A percentile compares a stretch with the other conserved stretches of the same genome.
Evolutionary conservation across 2,888 invertebrate species (phyloP).

Genomic region (Theodoxus fluviatilis): DNA sequence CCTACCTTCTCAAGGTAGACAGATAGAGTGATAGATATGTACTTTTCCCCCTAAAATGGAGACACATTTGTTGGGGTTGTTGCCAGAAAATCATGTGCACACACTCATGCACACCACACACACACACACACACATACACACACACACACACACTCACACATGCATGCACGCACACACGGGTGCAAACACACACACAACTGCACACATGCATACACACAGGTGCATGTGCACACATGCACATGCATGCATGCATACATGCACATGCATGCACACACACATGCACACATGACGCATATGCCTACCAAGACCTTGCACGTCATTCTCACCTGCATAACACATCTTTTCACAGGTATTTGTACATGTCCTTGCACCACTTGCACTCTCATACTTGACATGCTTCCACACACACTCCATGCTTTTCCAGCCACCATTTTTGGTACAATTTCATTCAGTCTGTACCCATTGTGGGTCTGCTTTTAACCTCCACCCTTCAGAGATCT

Average conservation of each 20-base stretch:
- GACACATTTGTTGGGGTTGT: too few species aligned
- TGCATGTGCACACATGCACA: not conserved
- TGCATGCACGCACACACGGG: not conserved
- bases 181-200: not conserved
- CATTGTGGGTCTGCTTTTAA: too few species aligned
- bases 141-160: constrained; percentile 18
- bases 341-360: not conserved
- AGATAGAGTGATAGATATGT: too few species aligned
- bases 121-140: constrained; percentile 17
- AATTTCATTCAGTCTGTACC: not conserved
- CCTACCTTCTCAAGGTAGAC: too few species aligned
- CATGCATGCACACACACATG: not conserved
- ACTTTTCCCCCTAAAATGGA: too few species aligned
- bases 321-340: not conserved
- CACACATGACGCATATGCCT: too few species aligned
- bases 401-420: not conserved
- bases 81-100: not conserved
- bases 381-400: not conserved
- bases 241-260: not conserved
- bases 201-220: not conserved
- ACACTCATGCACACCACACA: not conserved
- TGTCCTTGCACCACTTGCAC: not conserved
- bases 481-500: too few species aligned
- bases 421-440: not conserved
- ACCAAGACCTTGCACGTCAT: not conserved